phyloP scores from a whole-genome alignment of 2,888 invertebrate species.

The Andrena bucephala region DNA sequence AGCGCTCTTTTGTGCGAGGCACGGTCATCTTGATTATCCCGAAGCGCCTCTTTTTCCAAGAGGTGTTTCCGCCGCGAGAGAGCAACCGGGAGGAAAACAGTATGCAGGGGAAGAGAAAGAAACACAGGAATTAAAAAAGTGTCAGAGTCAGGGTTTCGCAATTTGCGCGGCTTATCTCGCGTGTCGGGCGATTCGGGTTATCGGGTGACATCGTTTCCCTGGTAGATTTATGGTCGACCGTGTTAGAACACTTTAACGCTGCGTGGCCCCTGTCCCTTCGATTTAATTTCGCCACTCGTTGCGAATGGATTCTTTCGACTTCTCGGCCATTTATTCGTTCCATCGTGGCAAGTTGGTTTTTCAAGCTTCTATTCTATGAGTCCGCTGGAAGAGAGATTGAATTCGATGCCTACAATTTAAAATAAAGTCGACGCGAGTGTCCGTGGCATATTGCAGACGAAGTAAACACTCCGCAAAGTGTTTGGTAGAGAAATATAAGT shows the following conservation, averaged over 20 bases:
- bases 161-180: slow-evolving; percentile 54
- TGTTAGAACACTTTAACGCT: slow-evolving; percentile 21
- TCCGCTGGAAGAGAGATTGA: too few relatives aligned
- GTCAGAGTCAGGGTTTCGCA: slow-evolving; percentile 47
- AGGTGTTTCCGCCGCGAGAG: slow-evolving; percentile 20
- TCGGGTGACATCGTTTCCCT: slow-evolving; percentile 43
- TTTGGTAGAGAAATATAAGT: not conserved
- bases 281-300: slow-evolving; percentile 22
- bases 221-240: slow-evolving; percentile 41
- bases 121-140: slow-evolving; percentile 54
- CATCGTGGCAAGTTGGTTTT: too few relatives aligned
- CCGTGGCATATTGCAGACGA: too few relatives aligned
- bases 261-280: not conserved
- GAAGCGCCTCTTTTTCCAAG: slow-evolving; percentile 43
- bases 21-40: slow-evolving; percentile 67
- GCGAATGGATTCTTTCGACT: not conserved
- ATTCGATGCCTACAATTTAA: too few relatives aligned
- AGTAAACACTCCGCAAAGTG: too few relatives aligned
- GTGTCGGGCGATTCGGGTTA: slow-evolving; percentile 43
- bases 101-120: not conserved
- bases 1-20: slow-evolving; percentile 53
- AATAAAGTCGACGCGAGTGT: too few relatives aligned
- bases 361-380: too few relatives aligned
- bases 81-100: slow-evolving; percentile 6
- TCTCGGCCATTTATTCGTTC: too few relatives aligned